Evolutionary conservation across 1,140 invertebrate genomes (phyloP), one percentile per base, ranked within the genome.

Genomic region (Sinonovacula constricta): DNA sequence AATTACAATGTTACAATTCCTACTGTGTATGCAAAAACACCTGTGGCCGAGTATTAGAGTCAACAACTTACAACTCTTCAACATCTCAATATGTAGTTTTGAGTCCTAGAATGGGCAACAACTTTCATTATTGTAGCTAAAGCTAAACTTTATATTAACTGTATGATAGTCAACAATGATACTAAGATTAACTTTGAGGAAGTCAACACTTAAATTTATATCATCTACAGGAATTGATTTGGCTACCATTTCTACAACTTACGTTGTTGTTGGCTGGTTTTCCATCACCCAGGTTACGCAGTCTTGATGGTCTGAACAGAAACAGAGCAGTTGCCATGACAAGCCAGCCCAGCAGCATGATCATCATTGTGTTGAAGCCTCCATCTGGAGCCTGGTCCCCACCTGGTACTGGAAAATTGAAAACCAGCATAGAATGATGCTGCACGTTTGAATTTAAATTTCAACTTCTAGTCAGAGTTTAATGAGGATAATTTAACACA

Each of bases 311-410:
- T 68, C 92, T 90, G 71, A 93, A 88, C 79, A 93, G 89, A 71
- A 92, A 92, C 24, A 92, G 87, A 15, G 92, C 92, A 31, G 93
- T 85, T 22, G 93, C 89, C 51, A 93, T 74, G 3, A 93, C 81
- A 2, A 93, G 84, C 89, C 91, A 93, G 51, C 93, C 89, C 36
- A 93, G 83, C 69, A 91, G 90, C 69, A 92, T 88, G 85, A 92
- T 85, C 83, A 92, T 89, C 71, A 93, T 88, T 51, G 89, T 92
- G 75, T 88, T 88, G 57, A 77, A 79, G 4, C 88, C 87, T 14
- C 79, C 85, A 76, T 80, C 79, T 18, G 84, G 82, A 26, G 79
- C 49, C n/a, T 68, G 81, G 63, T 80, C 66, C n/a, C 91, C 89
- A 26, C 89, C 91, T 36, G 92, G 92, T 81, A 92, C 92, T 93